Evolutionary conservation across 2,113 vertebrate genomes (phyloP).

Genomic region (Heliornis fulica): DNA sequence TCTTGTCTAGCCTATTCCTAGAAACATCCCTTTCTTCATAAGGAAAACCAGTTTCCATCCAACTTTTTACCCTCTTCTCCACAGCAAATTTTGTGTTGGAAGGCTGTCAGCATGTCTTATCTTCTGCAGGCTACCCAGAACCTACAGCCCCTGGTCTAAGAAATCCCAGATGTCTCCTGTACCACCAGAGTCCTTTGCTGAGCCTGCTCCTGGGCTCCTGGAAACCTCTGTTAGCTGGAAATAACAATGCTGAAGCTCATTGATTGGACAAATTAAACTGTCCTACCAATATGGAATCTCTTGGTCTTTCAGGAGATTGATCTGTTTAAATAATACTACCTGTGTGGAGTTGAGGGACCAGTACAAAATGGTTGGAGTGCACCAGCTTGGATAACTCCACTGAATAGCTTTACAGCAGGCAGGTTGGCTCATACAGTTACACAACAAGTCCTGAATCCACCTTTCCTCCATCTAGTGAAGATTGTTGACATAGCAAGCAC

Average conservation of each 20-base stretch:
- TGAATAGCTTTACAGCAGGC: not conserved
- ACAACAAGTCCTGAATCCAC: not conserved
- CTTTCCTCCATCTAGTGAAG: not conserved
- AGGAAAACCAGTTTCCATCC: fast-evolving
- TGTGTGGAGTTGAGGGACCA: not conserved
- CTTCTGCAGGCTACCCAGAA: not conserved
- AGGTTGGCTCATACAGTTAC: not conserved
- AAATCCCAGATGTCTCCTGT: not conserved
- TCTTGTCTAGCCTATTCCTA: not conserved
- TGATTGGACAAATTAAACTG: not conserved
- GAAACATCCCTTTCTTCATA: not conserved
- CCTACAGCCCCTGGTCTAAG: not conserved
- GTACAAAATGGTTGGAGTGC: not conserved
- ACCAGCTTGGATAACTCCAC: not conserved
- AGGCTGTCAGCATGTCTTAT: not conserved
- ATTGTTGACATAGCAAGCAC: not conserved
- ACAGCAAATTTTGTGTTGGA: not conserved
- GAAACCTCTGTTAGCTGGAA: not conserved
- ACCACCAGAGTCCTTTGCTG: not conserved
- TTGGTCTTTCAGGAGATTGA: not conserved
- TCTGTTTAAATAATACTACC: not conserved
- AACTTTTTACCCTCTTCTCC: not conserved
- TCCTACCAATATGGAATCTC: not conserved
- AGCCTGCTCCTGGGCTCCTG: not conserved
- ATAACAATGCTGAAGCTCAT: not conserved